A percentile compares a stretch with the other conserved stretches of the same genome.
Conservation (phyloP, 2,888 invertebrate species). For the Latheticus oryzae region DNA sequence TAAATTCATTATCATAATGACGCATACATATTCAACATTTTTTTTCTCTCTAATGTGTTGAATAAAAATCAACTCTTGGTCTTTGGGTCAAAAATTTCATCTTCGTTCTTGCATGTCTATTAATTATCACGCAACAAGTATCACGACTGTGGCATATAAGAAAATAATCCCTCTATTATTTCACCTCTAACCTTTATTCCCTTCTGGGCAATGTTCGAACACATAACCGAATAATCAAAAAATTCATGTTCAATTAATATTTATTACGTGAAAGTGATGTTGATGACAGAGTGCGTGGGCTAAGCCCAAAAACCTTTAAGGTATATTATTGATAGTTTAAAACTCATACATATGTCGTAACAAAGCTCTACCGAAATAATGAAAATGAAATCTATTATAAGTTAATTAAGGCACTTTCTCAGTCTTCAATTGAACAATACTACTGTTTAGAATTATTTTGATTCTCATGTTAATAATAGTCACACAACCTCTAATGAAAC, state of each 20-base stretch:
- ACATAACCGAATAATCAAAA: conserved; percentile 2
- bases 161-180: conserved; percentile 12
- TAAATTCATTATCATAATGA: conserved; percentile 4
- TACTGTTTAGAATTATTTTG: conserved; percentile 16
- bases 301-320: neutral
- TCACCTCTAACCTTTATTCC: conserved; percentile 28
- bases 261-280: conserved; percentile 18
- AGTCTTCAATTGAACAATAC: conserved; percentile 17
- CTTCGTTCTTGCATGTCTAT: neutral
- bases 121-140: conserved; percentile 16
- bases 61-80: neutral
- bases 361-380: conserved; percentile 12
- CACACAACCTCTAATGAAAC: conserved; percentile 29
- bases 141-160: conserved; percentile 30
- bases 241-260: conserved; percentile 2
- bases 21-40: neutral
- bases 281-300: conserved; percentile 2
- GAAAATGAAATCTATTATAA: conserved; percentile 33
- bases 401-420: conserved; percentile 36
- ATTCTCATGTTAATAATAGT: conserved; percentile 30
- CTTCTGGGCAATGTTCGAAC: conserved; percentile 10
- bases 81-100: conserved; percentile 3
- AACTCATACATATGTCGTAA: conserved; percentile 2
- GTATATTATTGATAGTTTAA: neutral
- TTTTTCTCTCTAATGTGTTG: neutral